These are phyloP conservation scores for Tachysurus vachellii DNA, from an alignment of 2,113 vertebrate genomes.

Conservation along the genomic window DNA sequence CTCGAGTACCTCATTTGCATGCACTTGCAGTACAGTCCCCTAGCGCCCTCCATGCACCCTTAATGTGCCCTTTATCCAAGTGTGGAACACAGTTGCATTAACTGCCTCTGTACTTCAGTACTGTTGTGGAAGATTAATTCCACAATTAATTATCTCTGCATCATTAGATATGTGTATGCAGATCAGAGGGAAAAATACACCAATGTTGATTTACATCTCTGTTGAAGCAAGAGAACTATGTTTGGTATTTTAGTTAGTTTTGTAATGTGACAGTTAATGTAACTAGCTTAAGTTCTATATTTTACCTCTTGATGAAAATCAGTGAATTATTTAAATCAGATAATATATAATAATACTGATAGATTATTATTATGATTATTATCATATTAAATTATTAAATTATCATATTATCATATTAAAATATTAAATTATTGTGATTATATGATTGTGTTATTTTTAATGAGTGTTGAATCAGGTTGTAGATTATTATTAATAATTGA, in stretches of 20 bases:
- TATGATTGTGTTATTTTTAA: too few species aligned
- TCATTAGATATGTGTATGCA: background rate
- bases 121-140: background rate
- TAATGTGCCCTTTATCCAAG: background rate
- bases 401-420: too few species aligned
- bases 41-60: background rate
- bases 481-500: too few species aligned
- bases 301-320: background rate
- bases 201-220: background rate
- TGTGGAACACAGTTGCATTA: background rate
- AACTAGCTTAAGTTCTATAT: background rate
- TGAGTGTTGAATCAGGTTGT: too few species aligned
- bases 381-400: too few species aligned
- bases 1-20: background rate
- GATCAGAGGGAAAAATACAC: background rate
- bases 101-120: background rate
- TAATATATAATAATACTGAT: too few species aligned
- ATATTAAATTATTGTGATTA: too few species aligned
- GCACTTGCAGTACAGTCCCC: background rate
- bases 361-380: too few species aligned
- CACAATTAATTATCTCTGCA: background rate
- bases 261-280: too few species aligned
- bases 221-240: background rate
- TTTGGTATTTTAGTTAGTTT: too few species aligned
- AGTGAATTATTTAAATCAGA: too few species aligned